Conservation (phyloP, 2,888 invertebrate genomes). For the Neria commutata region DNA sequence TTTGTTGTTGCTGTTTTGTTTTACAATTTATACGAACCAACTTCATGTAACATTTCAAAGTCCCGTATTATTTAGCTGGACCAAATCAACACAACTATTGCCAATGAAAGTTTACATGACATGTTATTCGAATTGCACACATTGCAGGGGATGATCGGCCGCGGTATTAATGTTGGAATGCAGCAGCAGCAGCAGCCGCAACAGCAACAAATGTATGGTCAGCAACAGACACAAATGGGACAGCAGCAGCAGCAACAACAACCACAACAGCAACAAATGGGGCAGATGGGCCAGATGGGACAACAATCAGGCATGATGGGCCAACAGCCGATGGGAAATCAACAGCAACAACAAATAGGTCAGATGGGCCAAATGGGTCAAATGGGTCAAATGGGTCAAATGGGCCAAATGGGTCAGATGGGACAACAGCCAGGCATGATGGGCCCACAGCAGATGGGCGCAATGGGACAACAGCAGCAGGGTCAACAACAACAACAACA, state of each 20-base stretch:
- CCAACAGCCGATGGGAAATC: slow-evolving; percentile 30
- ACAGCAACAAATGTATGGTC: slow-evolving; percentile 56
- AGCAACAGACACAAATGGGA: slow-evolving; percentile 48
- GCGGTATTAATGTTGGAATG: slow-evolving; percentile 62
- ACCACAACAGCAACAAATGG: slow-evolving; percentile 28
- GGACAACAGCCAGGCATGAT: slow-evolving; percentile 22
- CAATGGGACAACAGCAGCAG: slow-evolving; percentile 18
- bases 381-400: slow-evolving; percentile 35
- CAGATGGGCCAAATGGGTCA: slow-evolving; percentile 37
- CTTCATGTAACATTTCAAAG: slow-evolving; percentile 12
- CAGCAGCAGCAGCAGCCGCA: slow-evolving; percentile 56
- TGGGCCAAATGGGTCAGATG: slow-evolving; percentile 24
- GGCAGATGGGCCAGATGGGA: slow-evolving; percentile 29
- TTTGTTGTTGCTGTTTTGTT: too few species aligned
- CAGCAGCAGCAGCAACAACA: slow-evolving; percentile 43
- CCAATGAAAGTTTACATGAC: slow-evolving; percentile 8
- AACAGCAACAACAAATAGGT: slow-evolving; percentile 31
- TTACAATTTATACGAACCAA: neutral
- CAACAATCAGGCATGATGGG: slow-evolving; percentile 35
- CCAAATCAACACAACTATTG: neutral
- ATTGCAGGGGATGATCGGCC: slow-evolving; percentile 63
- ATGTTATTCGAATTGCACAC: slow-evolving; percentile 21
- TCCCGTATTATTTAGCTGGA: slow-evolving; percentile 5
- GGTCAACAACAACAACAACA: slow-evolving; percentile 39
- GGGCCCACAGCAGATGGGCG: slow-evolving; percentile 37